Evolutionary conservation across 2,797 vertebrate genomes (phyloP).

Genomic region (Enteromius argenteus): DNA sequence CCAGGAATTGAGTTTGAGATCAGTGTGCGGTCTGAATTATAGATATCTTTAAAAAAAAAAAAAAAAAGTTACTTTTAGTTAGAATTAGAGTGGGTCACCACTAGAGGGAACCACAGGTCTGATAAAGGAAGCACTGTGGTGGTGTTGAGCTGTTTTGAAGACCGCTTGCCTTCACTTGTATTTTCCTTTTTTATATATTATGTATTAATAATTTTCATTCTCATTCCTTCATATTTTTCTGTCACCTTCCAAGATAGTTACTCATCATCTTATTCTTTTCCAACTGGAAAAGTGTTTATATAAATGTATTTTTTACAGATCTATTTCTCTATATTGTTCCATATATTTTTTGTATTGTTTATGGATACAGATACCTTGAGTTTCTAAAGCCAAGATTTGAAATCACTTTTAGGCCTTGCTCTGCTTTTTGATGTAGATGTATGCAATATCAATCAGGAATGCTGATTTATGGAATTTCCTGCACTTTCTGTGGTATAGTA

Average conservation of each 20-base stretch:
- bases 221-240: neutral
- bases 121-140: neutral
- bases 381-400: conserved; percentile 5
- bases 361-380: conserved; percentile 7
- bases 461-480: neutral
- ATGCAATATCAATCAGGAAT: conserved; percentile 30
- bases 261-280: conserved; percentile 11
- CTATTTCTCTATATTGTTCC: conserved; percentile 4
- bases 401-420: conserved; percentile 13
- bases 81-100: conserved; percentile 26
- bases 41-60: neutral
- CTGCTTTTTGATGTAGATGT: conserved; percentile 1
- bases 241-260: neutral
- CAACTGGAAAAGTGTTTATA: neutral
- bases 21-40: neutral
- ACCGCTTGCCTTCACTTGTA: neutral
- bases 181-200: conserved; percentile 12
- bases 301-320: conserved; percentile 11
- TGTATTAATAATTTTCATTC: neutral
- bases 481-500: conserved; percentile 12
- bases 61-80: neutral
- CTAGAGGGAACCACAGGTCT: conserved; percentile 23
- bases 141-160: neutral
- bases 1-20: no score
- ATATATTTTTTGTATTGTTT: conserved; percentile 27